phyloP scores from a whole-genome alignment of 2,113 vertebrate species.

The Callospermophilus lateralis region DNA sequence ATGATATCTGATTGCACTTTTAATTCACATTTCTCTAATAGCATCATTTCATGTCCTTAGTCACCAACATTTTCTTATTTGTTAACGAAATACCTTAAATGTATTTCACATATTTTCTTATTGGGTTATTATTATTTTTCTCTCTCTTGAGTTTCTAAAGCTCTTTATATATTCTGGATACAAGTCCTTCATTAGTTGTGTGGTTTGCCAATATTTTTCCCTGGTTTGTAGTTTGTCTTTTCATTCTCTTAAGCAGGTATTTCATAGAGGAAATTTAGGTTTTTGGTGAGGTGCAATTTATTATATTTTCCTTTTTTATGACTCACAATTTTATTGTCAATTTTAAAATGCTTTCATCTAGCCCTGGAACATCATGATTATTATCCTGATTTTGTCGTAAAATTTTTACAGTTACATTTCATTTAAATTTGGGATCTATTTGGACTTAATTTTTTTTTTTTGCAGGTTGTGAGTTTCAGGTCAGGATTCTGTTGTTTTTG shows the following conservation, averaged over 20 bases:
- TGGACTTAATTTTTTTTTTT: not conserved
- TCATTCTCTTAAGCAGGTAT: not conserved
- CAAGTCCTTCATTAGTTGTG: not conserved
- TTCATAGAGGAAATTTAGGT: not conserved
- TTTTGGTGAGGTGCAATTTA: not conserved
- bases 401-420: not conserved
- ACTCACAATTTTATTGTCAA: not conserved
- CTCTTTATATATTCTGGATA: not conserved
- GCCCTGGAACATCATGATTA: not conserved
- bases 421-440: not conserved
- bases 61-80: not conserved
- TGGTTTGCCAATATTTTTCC: not conserved
- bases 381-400: not conserved
- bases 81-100: not conserved
- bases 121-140: not conserved
- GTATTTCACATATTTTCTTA: slow-evolving; percentile 4
- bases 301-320: not conserved
- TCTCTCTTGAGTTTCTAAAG: slow-evolving; percentile 19
- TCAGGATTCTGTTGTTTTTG: not conserved
- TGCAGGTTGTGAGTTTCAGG: not conserved
- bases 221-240: not conserved
- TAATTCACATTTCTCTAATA: not conserved
- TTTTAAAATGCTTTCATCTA: not conserved
- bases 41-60: not conserved
- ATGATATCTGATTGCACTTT: not conserved